Evolutionary conservation across 2,888 invertebrate species (phyloP).

Genomic region (Melinaea menophilus): DNA sequence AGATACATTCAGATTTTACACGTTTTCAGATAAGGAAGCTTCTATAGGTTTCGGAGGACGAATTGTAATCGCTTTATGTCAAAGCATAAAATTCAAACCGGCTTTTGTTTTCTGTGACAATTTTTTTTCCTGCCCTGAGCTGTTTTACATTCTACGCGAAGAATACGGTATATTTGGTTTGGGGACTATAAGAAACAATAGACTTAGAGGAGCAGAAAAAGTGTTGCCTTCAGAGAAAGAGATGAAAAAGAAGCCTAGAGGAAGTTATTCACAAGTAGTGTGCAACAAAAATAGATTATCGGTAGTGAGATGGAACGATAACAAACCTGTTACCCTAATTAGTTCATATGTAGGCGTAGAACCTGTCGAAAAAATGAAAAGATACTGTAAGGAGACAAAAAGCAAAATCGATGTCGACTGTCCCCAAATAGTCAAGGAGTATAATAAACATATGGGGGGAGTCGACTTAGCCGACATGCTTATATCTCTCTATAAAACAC

Average conservation of each 20-base stretch:
- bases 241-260: slow-evolving; percentile 34
- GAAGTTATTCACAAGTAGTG: slow-evolving; percentile 27
- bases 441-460: too few species aligned
- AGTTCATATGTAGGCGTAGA: slow-evolving; percentile 38
- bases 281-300: slow-evolving; percentile 30
- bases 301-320: slow-evolving; percentile 41
- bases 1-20: slow-evolving; percentile 35
- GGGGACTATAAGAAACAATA: slow-evolving; percentile 35
- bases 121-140: slow-evolving; percentile 34
- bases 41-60: slow-evolving; percentile 37
- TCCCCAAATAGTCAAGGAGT: slow-evolving; percentile 38
- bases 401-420: slow-evolving; percentile 28
- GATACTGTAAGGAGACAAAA: slow-evolving; percentile 39
- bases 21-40: slow-evolving; percentile 35
- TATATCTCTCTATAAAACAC: too few species aligned
- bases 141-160: slow-evolving; percentile 32
- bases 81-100: slow-evolving; percentile 18
- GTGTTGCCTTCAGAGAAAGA: slow-evolving; percentile 31
- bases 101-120: slow-evolving; percentile 29
- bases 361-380: slow-evolving; percentile 37
- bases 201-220: slow-evolving; percentile 33
- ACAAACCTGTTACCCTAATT: slow-evolving; percentile 40
- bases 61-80: slow-evolving; percentile 32
- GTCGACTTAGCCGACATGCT: too few species aligned
- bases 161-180: slow-evolving; percentile 36